Conservation (phyloP, 2,797 vertebrate genomes). For the Trematomus bernacchii region DNA sequence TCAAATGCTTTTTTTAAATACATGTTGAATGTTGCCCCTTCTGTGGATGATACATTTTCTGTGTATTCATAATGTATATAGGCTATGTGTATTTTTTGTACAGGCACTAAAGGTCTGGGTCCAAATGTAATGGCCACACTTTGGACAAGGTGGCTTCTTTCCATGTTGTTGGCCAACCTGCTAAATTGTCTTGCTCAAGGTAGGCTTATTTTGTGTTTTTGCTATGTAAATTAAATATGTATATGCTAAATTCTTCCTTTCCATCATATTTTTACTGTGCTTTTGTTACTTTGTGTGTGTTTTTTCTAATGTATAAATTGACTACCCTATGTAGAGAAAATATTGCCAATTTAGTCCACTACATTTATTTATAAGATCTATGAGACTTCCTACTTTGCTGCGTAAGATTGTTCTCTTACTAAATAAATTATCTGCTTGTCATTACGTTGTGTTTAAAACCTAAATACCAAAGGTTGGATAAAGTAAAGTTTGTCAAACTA, state of each 20-base stretch:
- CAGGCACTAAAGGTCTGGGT: constrained; percentile 43
- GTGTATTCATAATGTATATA: neutral
- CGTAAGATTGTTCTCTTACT: neutral
- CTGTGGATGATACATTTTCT: neutral
- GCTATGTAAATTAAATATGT: neutral
- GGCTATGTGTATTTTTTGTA: constrained; percentile 13
- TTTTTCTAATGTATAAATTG: neutral
- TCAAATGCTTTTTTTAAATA: too few relatives aligned
- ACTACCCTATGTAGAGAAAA: neutral
- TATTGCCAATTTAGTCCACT: neutral
- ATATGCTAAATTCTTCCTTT: accelerated
- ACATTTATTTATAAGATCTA: neutral
- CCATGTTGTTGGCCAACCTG: constrained; percentile 55
- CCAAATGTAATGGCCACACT: constrained; percentile 69
- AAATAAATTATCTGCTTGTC: neutral
- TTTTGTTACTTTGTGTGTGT: neutral
- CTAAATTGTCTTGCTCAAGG: constrained; percentile 35
- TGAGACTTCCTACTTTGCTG: neutral
- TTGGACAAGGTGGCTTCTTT: constrained; percentile 52
- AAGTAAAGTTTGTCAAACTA: neutral
- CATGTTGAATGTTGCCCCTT: neutral
- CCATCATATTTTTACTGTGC: neutral
- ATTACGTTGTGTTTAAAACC: neutral
- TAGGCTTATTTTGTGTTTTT: constrained; percentile 26
- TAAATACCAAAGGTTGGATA: neutral